Evolutionary conservation across 2,797 vertebrate species (phyloP), one percentile per base, ranked within the genome.

Genomic region (Brachymystax lenok): DNA sequence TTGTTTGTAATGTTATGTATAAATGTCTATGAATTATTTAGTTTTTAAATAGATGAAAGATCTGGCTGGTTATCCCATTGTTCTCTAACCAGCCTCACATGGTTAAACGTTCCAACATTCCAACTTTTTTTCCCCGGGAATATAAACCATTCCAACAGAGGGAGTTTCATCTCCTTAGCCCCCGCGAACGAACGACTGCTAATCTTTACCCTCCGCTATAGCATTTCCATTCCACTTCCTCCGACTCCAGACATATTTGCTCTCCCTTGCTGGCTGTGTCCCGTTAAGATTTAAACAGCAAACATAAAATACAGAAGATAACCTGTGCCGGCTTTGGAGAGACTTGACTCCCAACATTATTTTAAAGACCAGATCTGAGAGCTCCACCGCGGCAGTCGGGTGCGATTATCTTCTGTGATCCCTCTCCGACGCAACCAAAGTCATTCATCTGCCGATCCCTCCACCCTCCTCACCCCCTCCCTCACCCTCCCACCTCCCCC

Each of bases 241-340:
- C 84, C 86, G 87, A 90, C 92, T 91, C 84, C 91, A 91, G 91
- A 93, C 90, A 83, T 91, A 93, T 95, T 94, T 94, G 91, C 92
- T 91, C 91, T 89, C 89, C 84, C 86, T 89, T 85, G 90, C 91
- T 87, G 83, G 86, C 91, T 75, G 89, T 90, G 92, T 91, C 91
- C 92, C 82, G 91, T 91, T 92, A 90, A 93, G 92, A 93, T 94
- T 95, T 94, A 94, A 94, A 94, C 91, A 90, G 92, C 92, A 94
- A 94, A 94, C 93, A 93, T 90, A 91, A 93, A 93, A 93, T 90
- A 86, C 79, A 71, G 74, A 80, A 88, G 93, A 93, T 94, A 94
- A 94, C 93, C 92, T 92, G 89, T 28, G 27, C 81, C 73, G 81
- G 86, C 83, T 90, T 92, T 87, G 86, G 90, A 92, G 79, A 77